These are phyloP conservation scores for Synergus gifuensis DNA, from an alignment of 2,888 invertebrate genomes.

Conservation along the genomic window DNA sequence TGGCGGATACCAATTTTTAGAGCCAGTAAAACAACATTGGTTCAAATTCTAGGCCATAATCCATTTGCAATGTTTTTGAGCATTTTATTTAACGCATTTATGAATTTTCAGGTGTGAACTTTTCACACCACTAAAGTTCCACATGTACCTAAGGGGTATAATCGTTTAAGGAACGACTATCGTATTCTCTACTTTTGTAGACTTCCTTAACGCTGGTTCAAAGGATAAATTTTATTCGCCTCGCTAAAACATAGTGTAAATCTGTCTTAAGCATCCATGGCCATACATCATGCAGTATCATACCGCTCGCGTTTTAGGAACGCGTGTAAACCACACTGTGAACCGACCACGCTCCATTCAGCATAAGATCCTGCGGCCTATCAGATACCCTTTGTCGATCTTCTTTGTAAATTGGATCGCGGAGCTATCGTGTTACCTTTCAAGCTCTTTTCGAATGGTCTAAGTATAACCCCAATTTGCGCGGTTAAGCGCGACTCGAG, in stretches of 20 bases:
- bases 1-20: too few relatives aligned
- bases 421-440: slow-evolving; percentile 69
- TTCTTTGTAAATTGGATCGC: slow-evolving; percentile 65
- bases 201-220: neutral
- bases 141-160: too few relatives aligned
- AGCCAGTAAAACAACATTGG: too few relatives aligned
- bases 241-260: slow-evolving; percentile 21
- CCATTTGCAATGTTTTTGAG: too few relatives aligned
- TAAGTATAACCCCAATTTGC: slow-evolving; percentile 66
- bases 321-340: slow-evolving; percentile 62
- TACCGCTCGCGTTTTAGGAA: slow-evolving; percentile 54
- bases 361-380: slow-evolving; percentile 60
- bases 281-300: slow-evolving; percentile 63
- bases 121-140: too few relatives aligned
- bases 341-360: slow-evolving; percentile 64
- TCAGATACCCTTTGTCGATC: slow-evolving; percentile 69
- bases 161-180: too few relatives aligned
- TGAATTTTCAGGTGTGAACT: too few relatives aligned
- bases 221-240: slow-evolving; percentile 40
- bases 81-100: too few relatives aligned
- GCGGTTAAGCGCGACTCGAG: slow-evolving; percentile 52
- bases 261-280: slow-evolving; percentile 50
- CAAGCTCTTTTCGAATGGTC: slow-evolving; percentile 49
- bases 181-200: too few relatives aligned
- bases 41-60: too few relatives aligned